Evolutionary conservation across 64 coral and sea anemone genomes (phyloP).

Genomic region (Montipora foliosa): DNA sequence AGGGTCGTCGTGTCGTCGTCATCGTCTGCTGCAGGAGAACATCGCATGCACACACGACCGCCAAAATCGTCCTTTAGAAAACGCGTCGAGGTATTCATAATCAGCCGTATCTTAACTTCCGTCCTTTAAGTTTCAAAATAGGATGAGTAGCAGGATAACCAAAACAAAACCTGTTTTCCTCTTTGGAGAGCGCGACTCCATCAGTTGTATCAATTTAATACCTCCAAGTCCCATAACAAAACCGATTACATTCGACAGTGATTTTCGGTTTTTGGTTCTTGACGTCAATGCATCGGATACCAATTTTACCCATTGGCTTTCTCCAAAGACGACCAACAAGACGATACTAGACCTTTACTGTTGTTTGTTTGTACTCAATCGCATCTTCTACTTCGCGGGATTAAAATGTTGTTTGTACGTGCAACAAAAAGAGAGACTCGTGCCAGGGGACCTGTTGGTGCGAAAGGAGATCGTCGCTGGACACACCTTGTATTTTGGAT

Average conservation of each 20-base stretch:
- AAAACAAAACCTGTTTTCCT: background rate
- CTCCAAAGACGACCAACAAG: background rate
- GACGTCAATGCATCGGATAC: background rate
- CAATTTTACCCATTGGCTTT: background rate
- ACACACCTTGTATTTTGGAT: background rate
- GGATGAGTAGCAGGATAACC: background rate
- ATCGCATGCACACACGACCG: too few species aligned
- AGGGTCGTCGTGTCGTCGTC: too few species aligned
- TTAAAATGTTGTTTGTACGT: background rate
- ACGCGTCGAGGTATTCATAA: too few species aligned
- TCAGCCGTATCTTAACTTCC: too few species aligned
- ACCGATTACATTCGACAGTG: background rate
- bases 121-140: background rate
- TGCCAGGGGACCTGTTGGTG: background rate
- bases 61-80: too few species aligned
- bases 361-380: background rate
- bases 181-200: background rate
- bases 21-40: too few species aligned
- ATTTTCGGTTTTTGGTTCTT: background rate
- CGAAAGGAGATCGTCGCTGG: background rate
- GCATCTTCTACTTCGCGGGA: background rate
- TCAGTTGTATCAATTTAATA: background rate
- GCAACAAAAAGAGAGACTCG: background rate
- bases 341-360: background rate
- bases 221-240: background rate